Conservation (phyloP, 2,888 invertebrate genomes). For the Sericinus montela region DNA sequence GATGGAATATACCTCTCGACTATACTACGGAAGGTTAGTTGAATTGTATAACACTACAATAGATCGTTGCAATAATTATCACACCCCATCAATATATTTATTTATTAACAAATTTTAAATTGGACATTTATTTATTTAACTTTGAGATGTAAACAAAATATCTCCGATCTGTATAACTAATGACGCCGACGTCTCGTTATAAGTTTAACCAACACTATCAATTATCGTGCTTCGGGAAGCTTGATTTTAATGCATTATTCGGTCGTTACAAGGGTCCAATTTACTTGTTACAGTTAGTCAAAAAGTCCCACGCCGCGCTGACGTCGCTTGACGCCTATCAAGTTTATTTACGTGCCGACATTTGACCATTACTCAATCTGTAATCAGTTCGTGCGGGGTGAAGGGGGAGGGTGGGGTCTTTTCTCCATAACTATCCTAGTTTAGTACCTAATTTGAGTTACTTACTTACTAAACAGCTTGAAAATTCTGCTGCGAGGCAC, state of each 20-base stretch:
- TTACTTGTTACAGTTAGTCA: constrained; percentile 16
- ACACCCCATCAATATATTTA: no score
- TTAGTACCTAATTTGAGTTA: background rate
- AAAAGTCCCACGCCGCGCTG: constrained; percentile 8
- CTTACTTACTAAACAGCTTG: no score
- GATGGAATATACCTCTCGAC: no score
- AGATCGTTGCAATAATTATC: no score
- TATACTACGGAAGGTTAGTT: no score
- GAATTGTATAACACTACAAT: no score
- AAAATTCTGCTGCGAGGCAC: no score
- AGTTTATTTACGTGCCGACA: constrained; percentile 8
- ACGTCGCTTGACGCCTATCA: constrained; percentile 12
- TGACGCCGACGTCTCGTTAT: background rate
- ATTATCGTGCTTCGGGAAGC: constrained; percentile 6
- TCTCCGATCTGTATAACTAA: no score
- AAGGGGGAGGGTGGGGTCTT: background rate
- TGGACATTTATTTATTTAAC: no score
- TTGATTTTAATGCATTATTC: constrained; percentile 6
- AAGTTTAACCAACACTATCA: constrained; percentile 5
- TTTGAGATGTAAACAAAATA: no score
- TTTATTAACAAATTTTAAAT: no score
- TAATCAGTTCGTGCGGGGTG: background rate
- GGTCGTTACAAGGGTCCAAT: constrained; percentile 8
- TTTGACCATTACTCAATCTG: constrained; percentile 9
- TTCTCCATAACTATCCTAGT: background rate